Conservation (phyloP, 1,140 invertebrate species). For the Bombus terrestris region DNA sequence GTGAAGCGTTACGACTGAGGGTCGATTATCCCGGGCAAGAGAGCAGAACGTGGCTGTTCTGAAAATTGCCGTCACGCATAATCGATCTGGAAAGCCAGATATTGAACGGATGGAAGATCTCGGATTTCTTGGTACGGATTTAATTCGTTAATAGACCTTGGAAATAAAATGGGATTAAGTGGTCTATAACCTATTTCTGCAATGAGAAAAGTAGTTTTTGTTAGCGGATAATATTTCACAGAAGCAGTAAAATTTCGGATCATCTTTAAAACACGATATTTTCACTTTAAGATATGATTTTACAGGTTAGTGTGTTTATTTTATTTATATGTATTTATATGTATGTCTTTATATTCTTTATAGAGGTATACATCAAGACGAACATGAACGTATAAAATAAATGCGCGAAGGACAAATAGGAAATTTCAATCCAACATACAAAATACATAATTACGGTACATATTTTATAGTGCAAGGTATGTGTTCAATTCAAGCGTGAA, state of each 20-base stretch:
- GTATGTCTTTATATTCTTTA: too few species aligned
- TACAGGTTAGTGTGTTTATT: too few species aligned
- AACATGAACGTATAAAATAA: too few species aligned
- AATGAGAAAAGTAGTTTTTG: not conserved
- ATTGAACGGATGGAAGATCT: not conserved
- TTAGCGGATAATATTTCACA: not conserved
- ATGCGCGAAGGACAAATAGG: too few species aligned
- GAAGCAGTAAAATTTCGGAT: not conserved
- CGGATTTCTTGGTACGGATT: not conserved
- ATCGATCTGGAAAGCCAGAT: not conserved
- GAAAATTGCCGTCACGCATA: conserved; percentile 34
- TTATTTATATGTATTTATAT: too few species aligned
- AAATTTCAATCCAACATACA: too few species aligned
- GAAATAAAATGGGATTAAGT: not conserved
- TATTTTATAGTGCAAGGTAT: too few species aligned
- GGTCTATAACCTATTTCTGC: not conserved
- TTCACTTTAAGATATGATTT: not conserved
- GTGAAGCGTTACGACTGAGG: conserved; percentile 17
- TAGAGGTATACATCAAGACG: too few species aligned
- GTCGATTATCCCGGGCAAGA: conserved; percentile 18
- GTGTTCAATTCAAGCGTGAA: too few species aligned
- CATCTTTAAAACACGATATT: not conserved
- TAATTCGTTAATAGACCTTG: conserved; percentile 5
- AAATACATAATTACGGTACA: too few species aligned
- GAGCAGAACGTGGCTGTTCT: not conserved